Conservation (phyloP, 2,797 vertebrate genomes). For the Bradypus variegatus region DNA sequence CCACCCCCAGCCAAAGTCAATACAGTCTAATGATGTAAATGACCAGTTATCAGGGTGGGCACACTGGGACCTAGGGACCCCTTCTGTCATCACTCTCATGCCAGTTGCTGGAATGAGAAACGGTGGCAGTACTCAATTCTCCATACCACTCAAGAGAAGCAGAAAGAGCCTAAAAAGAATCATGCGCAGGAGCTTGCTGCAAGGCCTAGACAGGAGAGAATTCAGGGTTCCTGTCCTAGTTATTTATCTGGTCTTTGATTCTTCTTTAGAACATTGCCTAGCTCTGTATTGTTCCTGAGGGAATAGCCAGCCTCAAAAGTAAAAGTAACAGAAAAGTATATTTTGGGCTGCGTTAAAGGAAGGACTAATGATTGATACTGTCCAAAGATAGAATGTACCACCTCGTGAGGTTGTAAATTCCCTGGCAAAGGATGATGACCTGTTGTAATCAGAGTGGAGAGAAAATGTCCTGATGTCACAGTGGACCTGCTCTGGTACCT, state of each 20-base stretch:
- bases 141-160: neutral
- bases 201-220: neutral
- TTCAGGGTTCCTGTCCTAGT: neutral
- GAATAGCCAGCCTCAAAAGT: neutral
- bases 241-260: neutral
- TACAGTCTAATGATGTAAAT: neutral
- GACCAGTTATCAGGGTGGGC: neutral
- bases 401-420: neutral
- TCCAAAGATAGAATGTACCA: neutral
- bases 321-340: neutral
- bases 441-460: neutral
- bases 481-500: neutral
- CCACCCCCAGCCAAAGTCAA: neutral
- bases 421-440: neutral
- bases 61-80: neutral
- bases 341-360: neutral
- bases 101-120: neutral
- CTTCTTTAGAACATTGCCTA: neutral
- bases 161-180: neutral
- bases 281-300: neutral
- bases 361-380: neutral
- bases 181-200: neutral
- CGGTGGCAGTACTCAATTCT: neutral
- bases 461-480: neutral
- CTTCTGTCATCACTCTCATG: neutral